Conservation (phyloP, 2,888 invertebrate species). For the Incurvaria masculella region DNA sequence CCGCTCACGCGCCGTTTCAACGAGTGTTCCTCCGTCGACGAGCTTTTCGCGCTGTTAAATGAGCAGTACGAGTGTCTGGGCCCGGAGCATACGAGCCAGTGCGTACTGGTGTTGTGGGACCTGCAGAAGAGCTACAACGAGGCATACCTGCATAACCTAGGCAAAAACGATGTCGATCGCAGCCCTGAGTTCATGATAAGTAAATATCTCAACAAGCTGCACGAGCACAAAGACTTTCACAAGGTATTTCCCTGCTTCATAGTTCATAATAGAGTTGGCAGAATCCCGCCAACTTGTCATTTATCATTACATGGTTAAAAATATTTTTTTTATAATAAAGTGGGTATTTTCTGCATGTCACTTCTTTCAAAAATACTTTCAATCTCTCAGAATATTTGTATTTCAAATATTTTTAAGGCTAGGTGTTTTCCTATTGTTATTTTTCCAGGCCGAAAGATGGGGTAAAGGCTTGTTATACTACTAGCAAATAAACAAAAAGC, state of each 20-base stretch:
- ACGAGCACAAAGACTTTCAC: slow-evolving; percentile 24
- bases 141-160: slow-evolving; percentile 16
- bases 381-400: too few species aligned
- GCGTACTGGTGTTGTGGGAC: slow-evolving; percentile 31
- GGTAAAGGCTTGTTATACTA: too few species aligned
- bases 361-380: too few species aligned
- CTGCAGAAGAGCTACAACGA: slow-evolving; percentile 28
- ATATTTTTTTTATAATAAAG: too few species aligned
- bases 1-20: slow-evolving; percentile 17
- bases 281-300: too few species aligned
- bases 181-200: slow-evolving; percentile 13
- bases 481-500: too few species aligned
- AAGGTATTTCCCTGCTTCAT: neutral
- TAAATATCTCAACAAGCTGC: slow-evolving; percentile 24
- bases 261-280: too few species aligned
- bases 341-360: too few species aligned
- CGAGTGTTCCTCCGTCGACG: slow-evolving; percentile 27
- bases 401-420: too few species aligned
- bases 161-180: slow-evolving; percentile 6
- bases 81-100: slow-evolving; percentile 22
- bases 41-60: slow-evolving; percentile 28
- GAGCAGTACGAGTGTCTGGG: slow-evolving; percentile 18
- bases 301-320: too few species aligned
- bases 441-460: too few species aligned
- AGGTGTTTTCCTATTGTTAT: too few species aligned